These are phyloP conservation scores for Sminthopsis crassicaudata DNA, from an alignment of 2,113 vertebrate genomes.

Conservation along the genomic window DNA sequence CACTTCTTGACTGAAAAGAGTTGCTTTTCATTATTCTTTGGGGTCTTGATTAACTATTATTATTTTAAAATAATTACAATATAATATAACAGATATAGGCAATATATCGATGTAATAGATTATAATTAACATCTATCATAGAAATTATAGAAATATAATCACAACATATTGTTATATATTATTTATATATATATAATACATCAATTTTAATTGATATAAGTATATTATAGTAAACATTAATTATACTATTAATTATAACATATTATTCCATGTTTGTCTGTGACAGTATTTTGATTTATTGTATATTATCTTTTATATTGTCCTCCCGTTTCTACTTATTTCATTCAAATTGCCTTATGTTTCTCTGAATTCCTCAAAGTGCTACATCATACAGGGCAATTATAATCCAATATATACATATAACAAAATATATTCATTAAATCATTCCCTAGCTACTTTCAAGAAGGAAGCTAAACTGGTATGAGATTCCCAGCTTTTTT, in stretches of 20 bases:
- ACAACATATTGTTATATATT: too few species aligned
- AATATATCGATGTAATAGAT: neutral
- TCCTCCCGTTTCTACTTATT: neutral
- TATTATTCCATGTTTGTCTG: neutral
- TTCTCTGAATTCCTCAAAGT: neutral
- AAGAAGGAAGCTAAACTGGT: neutral
- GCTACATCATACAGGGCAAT: neutral
- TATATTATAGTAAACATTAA: neutral
- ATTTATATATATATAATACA: too few species aligned
- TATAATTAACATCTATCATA: neutral
- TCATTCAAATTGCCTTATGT: neutral
- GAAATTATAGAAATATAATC: neutral
- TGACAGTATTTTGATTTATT: neutral
- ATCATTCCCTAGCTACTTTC: neutral
- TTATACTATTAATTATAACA: neutral
- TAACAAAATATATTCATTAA: neutral
- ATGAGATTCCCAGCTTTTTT: neutral
- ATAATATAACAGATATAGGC: neutral
- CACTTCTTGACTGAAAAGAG: neutral
- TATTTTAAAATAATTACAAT: neutral
- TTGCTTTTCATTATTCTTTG: neutral
- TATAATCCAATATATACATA: neutral
- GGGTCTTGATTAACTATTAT: neutral
- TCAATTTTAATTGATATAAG: neutral
- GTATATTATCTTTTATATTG: neutral